phyloP scores from a whole-genome alignment of 2,888 invertebrate species.

The Prosapia bicincta region DNA sequence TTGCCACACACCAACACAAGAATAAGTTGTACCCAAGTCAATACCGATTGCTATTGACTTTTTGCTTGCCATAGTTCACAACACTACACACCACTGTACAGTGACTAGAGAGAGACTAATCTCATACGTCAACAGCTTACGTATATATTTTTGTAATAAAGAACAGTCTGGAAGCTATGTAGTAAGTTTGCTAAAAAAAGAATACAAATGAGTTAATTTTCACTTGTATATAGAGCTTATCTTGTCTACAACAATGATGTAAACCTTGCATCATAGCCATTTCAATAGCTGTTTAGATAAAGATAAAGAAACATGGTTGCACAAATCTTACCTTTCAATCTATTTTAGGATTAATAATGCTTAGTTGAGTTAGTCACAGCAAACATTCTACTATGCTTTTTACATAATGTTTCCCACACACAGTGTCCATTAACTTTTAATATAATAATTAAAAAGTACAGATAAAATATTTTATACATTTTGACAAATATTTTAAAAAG shows the following conservation, averaged over 20 bases:
- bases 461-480: too few species aligned
- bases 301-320: neutral
- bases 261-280: neutral
- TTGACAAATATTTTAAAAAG: too few species aligned
- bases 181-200: neutral
- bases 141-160: neutral
- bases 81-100: neutral
- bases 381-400: too few species aligned
- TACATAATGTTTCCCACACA: too few species aligned
- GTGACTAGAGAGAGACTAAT: neutral
- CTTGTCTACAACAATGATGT: neutral
- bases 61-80: neutral
- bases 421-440: too few species aligned
- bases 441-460: too few species aligned
- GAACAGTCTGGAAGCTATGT: neutral
- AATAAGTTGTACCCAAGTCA: conserved; percentile 85
- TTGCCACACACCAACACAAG: conserved; percentile 83
- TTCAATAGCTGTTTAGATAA: neutral
- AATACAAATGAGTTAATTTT: neutral
- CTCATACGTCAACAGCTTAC: neutral
- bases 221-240: neutral
- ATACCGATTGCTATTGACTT: conserved; percentile 60
- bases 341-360: neutral
- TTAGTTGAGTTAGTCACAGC: too few species aligned
- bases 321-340: neutral